Evolutionary conservation across 2,888 invertebrate genomes (phyloP).

Genomic region (Thymelicus lineola): DNA sequence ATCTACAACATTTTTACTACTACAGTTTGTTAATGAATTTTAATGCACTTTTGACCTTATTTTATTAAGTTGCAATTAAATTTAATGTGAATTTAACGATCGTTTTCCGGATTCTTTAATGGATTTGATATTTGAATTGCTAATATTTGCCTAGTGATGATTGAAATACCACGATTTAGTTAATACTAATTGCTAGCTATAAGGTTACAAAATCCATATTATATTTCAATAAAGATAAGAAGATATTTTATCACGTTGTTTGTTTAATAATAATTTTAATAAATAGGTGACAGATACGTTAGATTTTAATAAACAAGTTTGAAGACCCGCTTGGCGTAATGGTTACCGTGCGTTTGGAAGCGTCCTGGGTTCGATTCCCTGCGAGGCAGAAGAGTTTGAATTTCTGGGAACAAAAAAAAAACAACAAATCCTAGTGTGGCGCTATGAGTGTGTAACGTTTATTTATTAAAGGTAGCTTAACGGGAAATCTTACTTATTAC

Average conservation of each 20-base stretch:
- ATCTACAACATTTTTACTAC: constrained; percentile 23
- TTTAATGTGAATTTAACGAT: constrained; percentile 72
- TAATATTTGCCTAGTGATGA: constrained; percentile 71
- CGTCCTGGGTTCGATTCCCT: no score
- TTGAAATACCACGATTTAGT: constrained; percentile 69
- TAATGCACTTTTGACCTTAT: constrained; percentile 76
- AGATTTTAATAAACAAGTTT: constrained; percentile 45
- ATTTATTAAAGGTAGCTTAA: not conserved
- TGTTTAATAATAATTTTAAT: constrained; percentile 49
- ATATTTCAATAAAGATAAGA: constrained; percentile 57
- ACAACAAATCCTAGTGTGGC: no score
- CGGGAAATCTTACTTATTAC: constrained; percentile 31
- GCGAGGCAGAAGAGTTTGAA: no score
- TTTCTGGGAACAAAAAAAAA: no score
- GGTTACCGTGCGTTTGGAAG: no score
- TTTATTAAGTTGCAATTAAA: constrained; percentile 60
- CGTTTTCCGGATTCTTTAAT: constrained; percentile 71
- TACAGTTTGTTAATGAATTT: constrained; percentile 42
- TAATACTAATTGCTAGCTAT: constrained; percentile 58
- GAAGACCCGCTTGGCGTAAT: no score
- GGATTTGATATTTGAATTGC: constrained; percentile 67
- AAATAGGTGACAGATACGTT: constrained; percentile 29
- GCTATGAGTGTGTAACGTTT: no score
- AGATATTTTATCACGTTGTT: constrained; percentile 52
- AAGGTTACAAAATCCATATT: constrained; percentile 61